Conservation (phyloP, 2,113 vertebrate species). For the Myrmecobius fasciatus region DNA sequence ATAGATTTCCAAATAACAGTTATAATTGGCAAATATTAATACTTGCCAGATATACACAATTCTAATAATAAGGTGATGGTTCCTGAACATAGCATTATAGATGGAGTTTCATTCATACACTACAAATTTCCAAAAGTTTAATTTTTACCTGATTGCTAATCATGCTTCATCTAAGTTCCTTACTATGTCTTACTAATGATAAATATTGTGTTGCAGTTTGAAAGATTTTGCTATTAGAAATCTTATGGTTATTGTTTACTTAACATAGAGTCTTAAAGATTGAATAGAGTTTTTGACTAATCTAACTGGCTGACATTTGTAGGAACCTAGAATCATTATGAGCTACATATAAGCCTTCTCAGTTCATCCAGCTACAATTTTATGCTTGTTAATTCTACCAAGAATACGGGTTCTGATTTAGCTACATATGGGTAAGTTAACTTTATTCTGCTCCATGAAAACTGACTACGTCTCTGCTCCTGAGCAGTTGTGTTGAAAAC, state of each 20-base stretch:
- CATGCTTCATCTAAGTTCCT: background rate
- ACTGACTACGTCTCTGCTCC: background rate
- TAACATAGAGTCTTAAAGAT: background rate
- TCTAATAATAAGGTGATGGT: conserved; percentile 67
- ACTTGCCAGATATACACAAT: conserved; percentile 56
- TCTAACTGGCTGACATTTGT: background rate
- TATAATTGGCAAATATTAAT: conserved; percentile 71
- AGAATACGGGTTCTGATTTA: background rate
- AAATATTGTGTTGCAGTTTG: background rate
- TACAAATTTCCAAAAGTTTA: conserved; percentile 32
- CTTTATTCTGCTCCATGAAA: background rate
- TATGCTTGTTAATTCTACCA: background rate
- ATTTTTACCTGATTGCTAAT: conserved; percentile 55
- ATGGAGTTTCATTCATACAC: conserved; percentile 22
- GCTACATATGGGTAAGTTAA: background rate
- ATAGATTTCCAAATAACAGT: conserved; percentile 58
- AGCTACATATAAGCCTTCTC: background rate
- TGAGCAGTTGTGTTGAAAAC: conserved; percentile 13
- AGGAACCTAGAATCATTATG: background rate
- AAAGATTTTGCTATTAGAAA: background rate
- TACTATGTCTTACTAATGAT: background rate
- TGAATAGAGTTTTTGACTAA: background rate
- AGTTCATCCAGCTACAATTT: background rate
- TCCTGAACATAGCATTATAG: conserved; percentile 45
- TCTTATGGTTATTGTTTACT: background rate